Percentiles rank a stretch among this genome's conserved stretches.
phyloP scores from a whole-genome alignment of 2,888 invertebrate genomes.

The Drosophila nigricruria region DNA sequence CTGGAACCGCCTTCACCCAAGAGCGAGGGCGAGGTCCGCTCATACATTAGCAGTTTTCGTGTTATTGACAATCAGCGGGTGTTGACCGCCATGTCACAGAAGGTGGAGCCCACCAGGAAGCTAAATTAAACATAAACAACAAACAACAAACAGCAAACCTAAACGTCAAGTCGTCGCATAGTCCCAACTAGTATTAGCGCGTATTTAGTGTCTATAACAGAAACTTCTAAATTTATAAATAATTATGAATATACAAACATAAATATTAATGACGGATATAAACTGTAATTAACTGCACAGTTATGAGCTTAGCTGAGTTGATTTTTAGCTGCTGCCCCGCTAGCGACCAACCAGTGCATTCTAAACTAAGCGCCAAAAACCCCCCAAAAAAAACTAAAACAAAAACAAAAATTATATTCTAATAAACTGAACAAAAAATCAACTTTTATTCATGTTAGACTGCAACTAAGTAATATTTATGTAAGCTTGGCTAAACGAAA shows the following conservation, averaged over 20 bases:
- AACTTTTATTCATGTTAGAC: constrained; percentile 55
- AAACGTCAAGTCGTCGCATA: constrained; percentile 29
- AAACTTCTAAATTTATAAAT: constrained; percentile 2
- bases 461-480: constrained; percentile 41
- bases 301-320: constrained; percentile 68
- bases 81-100: constrained; percentile 91
- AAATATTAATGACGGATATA: constrained; percentile 5
- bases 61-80: constrained; percentile 93
- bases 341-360: constrained; percentile 55
- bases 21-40: constrained; percentile 89
- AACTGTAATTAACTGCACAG: constrained; percentile 63
- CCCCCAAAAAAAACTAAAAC: constrained; percentile 4
- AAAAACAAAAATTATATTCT: neutral
- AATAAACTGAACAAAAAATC: constrained; percentile 12
- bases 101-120: constrained; percentile 88
- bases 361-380: constrained; percentile 25
- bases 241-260: neutral
- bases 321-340: constrained; percentile 34
- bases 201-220: constrained; percentile 36
- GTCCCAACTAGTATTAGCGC: constrained; percentile 27
- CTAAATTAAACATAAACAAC: constrained; percentile 52
- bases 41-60: constrained; percentile 90
- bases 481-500: constrained; percentile 36
- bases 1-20: constrained; percentile 90
- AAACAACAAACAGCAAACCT: neutral